Evolutionary conservation across 2,113 vertebrate genomes (phyloP), one percentile per base, ranked within the genome.

Genomic region (Meles meles): DNA sequence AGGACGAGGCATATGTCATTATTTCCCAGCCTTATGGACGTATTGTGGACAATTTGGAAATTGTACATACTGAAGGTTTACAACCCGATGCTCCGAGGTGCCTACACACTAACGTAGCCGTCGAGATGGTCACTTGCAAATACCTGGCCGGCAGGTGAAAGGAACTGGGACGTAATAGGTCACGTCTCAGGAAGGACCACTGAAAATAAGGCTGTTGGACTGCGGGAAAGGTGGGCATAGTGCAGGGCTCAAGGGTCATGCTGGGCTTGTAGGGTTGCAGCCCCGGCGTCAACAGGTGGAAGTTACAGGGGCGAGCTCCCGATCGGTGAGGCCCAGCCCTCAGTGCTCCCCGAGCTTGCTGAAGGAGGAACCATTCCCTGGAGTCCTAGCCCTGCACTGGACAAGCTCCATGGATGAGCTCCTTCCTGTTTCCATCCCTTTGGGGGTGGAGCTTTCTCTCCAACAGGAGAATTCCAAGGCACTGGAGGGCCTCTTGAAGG

Each of bases 371-470:
- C 9, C 3, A 25, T 31, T 31, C 29, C 25, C 25, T 17, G 44
- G 29, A 34, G 71, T 9, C 34, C 5, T 2, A 57, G 88, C 0
- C 49, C 6, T 1, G 3, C 18, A 4, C 85, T 29, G 2, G 1
- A 55, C 0, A 7, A 61, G 39, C 59, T 34, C 23, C 5, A 1
- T 1, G 0, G 13, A 5, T 31, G 6, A 25, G 7, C 42, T 77
- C 29, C 15, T 44, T 29, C 47, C 27, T 10, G 4, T 8, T 4
- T 49, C 11, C 29, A 5, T 25, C 29, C 12, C 1, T 71, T 15
- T 61, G 49, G 12, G 34, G 25, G 18, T 31, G 34, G 69, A 59
- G 86, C 15, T 37, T 81, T 31, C 37, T 47, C 42, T 52, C 31
- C 47, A 59, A 23, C 29, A 52, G 27, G 47, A 83, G 39, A 52